A percentile compares a stretch with the other conserved stretches of the same genome.
Conservation (phyloP, 37 sponge, comb jelly and placozoan genomes). For the Axinella damicornis region DNA sequence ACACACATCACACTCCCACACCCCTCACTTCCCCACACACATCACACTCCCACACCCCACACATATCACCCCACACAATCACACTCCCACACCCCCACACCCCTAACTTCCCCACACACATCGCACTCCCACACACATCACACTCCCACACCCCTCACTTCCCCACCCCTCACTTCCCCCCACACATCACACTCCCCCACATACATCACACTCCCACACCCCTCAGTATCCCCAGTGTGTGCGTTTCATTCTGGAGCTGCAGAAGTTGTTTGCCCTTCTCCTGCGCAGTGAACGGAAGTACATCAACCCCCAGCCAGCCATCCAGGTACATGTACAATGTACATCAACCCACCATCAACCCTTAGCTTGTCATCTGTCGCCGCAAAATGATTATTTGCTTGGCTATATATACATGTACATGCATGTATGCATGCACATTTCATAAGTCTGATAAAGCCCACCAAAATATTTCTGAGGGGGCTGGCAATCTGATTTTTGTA, state of each 20-base stretch:
- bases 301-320: slow-evolving; percentile 62
- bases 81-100: not conserved
- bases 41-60: too few species aligned
- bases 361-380: slow-evolving; percentile 31
- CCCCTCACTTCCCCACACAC: too few species aligned
- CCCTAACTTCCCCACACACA: not conserved
- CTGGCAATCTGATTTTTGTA: too few species aligned
- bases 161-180: not conserved
- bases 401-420: too few species aligned
- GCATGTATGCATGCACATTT: too few species aligned
- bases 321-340: slow-evolving; percentile 73
- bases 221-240: slow-evolving; percentile 46
- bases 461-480: too few species aligned
- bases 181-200: too few species aligned
- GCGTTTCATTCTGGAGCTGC: slow-evolving; percentile 69
- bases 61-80: not conserved
- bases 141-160: not conserved
- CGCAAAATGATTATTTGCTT: too few species aligned
- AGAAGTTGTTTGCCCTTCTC: slow-evolving; percentile 76
- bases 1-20: not conserved
- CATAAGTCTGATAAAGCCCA: too few species aligned
- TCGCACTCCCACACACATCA: not conserved
- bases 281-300: slow-evolving; percentile 43
- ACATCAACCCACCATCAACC: slow-evolving; percentile 35
- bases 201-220: not conserved